These are phyloP conservation scores for Cylloceria caligata DNA, from an alignment of 2,888 invertebrate genomes.

Conservation along the genomic window DNA sequence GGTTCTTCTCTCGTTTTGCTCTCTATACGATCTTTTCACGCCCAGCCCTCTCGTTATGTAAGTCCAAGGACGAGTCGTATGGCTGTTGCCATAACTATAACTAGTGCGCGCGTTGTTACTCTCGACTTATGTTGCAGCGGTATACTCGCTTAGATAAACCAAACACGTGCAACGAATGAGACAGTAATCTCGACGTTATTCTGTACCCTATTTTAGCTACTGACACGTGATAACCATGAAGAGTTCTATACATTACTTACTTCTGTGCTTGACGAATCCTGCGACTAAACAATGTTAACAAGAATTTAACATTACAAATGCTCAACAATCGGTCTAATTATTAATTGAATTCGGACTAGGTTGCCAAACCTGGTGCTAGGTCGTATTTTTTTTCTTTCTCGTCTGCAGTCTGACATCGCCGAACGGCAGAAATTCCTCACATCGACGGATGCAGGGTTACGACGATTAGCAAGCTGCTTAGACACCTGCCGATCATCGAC, in stretches of 20 bases:
- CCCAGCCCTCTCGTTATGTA: conserved; percentile 76
- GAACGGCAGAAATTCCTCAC: conserved; percentile 10
- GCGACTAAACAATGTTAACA: not conserved
- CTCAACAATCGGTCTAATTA: not conserved
- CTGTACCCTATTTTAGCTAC: no score
- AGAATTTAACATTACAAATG: not conserved
- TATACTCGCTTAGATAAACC: no score
- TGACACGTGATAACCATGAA: no score
- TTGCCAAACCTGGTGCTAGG: not conserved
- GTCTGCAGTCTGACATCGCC: conserved; percentile 10
- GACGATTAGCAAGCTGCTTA: conserved; percentile 70
- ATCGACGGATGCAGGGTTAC: conserved; percentile 25
- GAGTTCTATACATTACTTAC: no score
- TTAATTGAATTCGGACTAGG: not conserved
- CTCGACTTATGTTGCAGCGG: no score
- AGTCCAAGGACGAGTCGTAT: conserved; percentile 76
- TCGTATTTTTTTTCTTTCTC: conserved; percentile 30
- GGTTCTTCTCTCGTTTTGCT: conserved; percentile 59
- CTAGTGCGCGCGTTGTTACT: no score
- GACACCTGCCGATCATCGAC: conserved; percentile 65
- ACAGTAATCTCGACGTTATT: no score
- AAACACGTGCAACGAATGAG: no score
- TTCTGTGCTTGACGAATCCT: no score
- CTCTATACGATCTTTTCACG: conserved; percentile 67
- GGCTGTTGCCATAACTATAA: not conserved